Evolutionary conservation across 2,113 vertebrate genomes (phyloP).

Genomic region (Malurus melanocephalus): DNA sequence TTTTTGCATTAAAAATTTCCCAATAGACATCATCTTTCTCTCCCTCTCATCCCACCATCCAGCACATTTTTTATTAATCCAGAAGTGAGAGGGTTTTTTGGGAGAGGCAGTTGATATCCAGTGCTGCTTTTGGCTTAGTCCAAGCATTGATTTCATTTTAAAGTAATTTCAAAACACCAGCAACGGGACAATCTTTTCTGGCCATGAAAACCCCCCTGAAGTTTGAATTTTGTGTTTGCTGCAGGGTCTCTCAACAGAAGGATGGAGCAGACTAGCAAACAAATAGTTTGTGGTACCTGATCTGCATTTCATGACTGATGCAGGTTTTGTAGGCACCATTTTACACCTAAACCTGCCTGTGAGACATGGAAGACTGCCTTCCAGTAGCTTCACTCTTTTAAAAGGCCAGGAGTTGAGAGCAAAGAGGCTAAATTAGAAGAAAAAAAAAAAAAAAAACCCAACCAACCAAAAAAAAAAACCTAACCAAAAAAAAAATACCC

Average conservation of each 20-base stretch:
- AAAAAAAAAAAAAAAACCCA: too few species aligned
- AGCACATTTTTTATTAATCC: neutral
- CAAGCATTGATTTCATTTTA: neutral
- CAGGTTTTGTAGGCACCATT: neutral
- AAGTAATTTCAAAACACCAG: neutral
- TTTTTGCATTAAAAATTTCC: neutral
- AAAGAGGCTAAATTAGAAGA: neutral
- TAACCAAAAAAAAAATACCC: neutral
- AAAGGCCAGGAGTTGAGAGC: neutral
- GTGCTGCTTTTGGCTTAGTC: neutral
- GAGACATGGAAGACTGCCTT: neutral
- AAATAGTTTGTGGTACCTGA: neutral
- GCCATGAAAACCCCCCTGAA: neutral
- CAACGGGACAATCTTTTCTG: neutral
- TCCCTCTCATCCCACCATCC: neutral
- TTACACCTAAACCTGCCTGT: neutral
- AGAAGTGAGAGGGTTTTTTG: neutral
- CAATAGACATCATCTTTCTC: neutral
- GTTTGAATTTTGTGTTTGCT: fast-evolving
- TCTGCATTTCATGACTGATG: fast-evolving
- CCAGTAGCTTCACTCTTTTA: neutral
- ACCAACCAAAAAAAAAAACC: neutral
- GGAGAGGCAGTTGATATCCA: neutral
- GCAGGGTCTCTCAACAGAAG: neutral
- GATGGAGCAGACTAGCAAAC: neutral